A percentile compares a stretch with the other conserved stretches of the same genome.
phyloP scores from a whole-genome alignment of 2,888 invertebrate species.

The Melangyna quadrimaculata region DNA sequence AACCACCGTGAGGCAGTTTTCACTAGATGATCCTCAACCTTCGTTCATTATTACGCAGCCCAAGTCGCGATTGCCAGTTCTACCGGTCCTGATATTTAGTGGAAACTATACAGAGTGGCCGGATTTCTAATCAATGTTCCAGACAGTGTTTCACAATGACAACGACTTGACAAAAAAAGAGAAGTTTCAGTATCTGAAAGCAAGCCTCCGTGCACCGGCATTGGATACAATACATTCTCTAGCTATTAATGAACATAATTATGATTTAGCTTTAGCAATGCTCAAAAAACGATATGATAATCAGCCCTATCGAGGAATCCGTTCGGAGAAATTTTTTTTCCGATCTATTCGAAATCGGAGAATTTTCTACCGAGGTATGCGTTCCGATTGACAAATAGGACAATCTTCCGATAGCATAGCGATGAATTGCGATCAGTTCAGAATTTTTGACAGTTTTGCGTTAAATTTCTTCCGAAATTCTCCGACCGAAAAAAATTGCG shows the following conservation, averaged over 20 bases:
- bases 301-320: too few species aligned
- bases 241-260: background rate
- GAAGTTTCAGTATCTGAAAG: background rate
- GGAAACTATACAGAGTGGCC: background rate
- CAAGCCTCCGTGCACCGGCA: background rate
- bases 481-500: too few species aligned
- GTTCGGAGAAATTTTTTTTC: too few species aligned
- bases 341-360: too few species aligned
- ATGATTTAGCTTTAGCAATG: background rate
- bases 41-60: background rate
- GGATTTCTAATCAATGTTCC: background rate
- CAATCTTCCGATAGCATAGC: too few species aligned
- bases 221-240: background rate
- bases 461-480: too few species aligned
- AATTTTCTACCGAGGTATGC: too few species aligned
- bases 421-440: too few species aligned
- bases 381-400: too few species aligned
- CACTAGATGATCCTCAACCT: background rate
- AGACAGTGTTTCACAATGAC: background rate
- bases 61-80: too few species aligned
- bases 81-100: background rate
- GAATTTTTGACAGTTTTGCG: too few species aligned
- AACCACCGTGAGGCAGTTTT: background rate
- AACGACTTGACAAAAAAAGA: background rate
- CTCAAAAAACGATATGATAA: background rate